Evolutionary conservation across 1,140 invertebrate genomes (phyloP).

Genomic region (Drosophila erecta): DNA sequence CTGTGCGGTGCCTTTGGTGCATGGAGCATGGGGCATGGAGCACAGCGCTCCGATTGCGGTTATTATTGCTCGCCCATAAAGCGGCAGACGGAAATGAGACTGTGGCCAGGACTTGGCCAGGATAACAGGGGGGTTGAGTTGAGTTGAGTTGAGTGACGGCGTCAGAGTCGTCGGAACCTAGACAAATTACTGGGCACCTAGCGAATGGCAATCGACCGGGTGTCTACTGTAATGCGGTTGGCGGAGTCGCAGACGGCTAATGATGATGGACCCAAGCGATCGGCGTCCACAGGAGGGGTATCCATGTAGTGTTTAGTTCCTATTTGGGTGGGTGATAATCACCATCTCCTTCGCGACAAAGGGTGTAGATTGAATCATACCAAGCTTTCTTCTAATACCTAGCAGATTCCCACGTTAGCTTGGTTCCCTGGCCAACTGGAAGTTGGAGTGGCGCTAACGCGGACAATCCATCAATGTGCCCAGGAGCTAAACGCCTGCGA

Average conservation of each 20-base stretch:
- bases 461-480: slow-evolving; percentile 68
- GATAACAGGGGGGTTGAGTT: not conserved
- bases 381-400: not conserved
- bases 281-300: not conserved
- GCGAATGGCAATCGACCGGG: slow-evolving; percentile 21
- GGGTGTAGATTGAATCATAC: too few species aligned
- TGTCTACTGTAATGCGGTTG: slow-evolving; percentile 39
- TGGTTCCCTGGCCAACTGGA: slow-evolving; percentile 39
- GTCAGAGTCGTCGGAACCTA: slow-evolving; percentile 39
- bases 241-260: slow-evolving; percentile 18
- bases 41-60: slow-evolving; percentile 41
- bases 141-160: slow-evolving; percentile 47
- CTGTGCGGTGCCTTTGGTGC: slow-evolving; percentile 61
- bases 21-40: not conserved
- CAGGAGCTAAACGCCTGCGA: slow-evolving; percentile 66
- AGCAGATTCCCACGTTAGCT: slow-evolving; percentile 63
- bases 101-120: slow-evolving; percentile 18
- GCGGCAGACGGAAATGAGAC: slow-evolving; percentile 34
- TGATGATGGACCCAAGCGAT: slow-evolving; percentile 37
- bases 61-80: slow-evolving; percentile 55
- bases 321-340: not conserved
- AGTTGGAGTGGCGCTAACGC: slow-evolving; percentile 15
- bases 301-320: not conserved
- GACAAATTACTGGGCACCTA: slow-evolving; percentile 54
- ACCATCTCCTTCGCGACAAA: too few species aligned